phyloP scores from a whole-genome alignment of 1,140 invertebrate species.

The Trichonephila clavata region DNA sequence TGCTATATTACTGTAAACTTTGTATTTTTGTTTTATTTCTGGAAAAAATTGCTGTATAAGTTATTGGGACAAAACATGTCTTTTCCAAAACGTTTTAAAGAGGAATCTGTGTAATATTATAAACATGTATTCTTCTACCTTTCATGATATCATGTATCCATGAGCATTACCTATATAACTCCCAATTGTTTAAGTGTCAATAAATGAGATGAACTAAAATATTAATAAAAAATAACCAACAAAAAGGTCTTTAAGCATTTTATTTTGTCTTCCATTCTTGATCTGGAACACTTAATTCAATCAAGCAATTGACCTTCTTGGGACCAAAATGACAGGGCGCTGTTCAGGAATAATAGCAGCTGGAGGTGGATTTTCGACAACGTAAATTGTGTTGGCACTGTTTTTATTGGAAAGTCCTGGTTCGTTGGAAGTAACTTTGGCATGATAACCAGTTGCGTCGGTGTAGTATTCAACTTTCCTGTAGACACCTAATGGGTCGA shows the following conservation, averaged over 20 bases:
- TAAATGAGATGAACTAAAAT: too few species aligned
- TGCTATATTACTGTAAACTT: too few species aligned
- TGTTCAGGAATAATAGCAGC: background rate
- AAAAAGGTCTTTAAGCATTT: background rate
- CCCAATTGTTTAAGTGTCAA: too few species aligned
- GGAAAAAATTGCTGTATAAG: too few species aligned
- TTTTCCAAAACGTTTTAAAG: too few species aligned
- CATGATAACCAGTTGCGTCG: constrained; percentile 77
- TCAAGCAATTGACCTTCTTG: background rate
- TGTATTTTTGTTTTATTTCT: too few species aligned
- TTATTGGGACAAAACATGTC: too few species aligned
- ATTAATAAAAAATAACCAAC: background rate
- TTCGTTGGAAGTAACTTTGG: constrained; percentile 77
- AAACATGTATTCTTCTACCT: too few species aligned
- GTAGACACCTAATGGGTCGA: constrained; percentile 75
- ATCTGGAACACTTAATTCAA: background rate
- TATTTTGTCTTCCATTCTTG: background rate
- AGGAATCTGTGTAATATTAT: too few species aligned
- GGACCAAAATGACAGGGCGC: constrained; percentile 12
- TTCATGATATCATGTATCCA: too few species aligned
- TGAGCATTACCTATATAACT: too few species aligned
- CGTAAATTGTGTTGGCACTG: constrained; percentile 73
- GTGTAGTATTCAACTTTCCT: constrained; percentile 77
- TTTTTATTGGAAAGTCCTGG: constrained; percentile 77
- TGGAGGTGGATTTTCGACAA: constrained; percentile 30